Percentiles rank a stretch among this genome's conserved stretches.
These are phyloP conservation scores for Tragopan temminckii DNA, from an alignment of 2,797 vertebrate genomes.

Conservation along the genomic window DNA sequence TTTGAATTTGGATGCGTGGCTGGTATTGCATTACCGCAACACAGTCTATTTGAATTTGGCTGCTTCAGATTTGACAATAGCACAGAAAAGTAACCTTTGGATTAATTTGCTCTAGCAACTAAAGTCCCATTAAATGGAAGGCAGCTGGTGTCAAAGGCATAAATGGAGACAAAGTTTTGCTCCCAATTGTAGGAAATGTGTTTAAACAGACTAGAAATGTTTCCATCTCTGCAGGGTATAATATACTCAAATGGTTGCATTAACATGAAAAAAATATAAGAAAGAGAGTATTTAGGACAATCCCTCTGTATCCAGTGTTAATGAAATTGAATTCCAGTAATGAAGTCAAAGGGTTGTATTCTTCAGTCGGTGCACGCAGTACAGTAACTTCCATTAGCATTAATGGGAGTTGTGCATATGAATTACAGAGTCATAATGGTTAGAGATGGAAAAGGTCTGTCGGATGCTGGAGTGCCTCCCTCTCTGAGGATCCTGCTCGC, in stretches of 20 bases:
- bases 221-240: conserved; percentile 77
- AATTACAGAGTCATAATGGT: conserved; percentile 23
- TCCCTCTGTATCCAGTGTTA: conserved; percentile 75
- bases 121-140: conserved; percentile 73
- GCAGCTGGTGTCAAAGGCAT: conserved; percentile 77
- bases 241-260: conserved; percentile 77
- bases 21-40: not conserved
- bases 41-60: conserved; percentile 41
- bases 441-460: conserved; percentile 19
- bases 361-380: conserved; percentile 23
- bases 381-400: conserved; percentile 45
- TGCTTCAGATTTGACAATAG: conserved; percentile 55
- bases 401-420: conserved; percentile 33
- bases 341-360: conserved; percentile 73
- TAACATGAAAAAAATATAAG: conserved; percentile 78
- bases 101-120: conserved; percentile 74
- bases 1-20: conserved; percentile 39
- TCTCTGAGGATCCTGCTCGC: not conserved
- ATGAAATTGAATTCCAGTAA: conserved; percentile 81
- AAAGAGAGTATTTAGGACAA: conserved; percentile 78
- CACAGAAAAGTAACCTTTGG: conserved; percentile 68
- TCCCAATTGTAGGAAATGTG: conserved; percentile 76
- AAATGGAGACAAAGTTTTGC: conserved; percentile 76
- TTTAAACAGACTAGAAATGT: conserved; percentile 78
- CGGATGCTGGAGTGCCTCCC: conserved; percentile 31